These are phyloP conservation scores for Diplodus puntazzo DNA, from an alignment of 2,797 vertebrate species.

Conservation along the genomic window DNA sequence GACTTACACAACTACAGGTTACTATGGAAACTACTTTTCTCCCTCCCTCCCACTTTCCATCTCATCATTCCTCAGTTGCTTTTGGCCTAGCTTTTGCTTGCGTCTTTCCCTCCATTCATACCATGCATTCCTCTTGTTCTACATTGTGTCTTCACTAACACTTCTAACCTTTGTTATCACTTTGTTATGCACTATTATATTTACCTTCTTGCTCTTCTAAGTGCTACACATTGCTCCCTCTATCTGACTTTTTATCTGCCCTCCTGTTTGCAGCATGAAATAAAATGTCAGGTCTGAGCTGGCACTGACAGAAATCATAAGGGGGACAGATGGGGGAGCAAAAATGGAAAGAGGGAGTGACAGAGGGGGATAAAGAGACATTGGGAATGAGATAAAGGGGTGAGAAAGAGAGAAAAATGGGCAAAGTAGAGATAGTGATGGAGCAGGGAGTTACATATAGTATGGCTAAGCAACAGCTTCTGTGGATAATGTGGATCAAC, in stretches of 20 bases:
- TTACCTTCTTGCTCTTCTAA: not conserved
- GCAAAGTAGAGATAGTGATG: not conserved
- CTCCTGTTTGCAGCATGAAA: conserved; percentile 48
- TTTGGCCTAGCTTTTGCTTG: conserved; percentile 24
- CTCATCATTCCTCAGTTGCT: conserved; percentile 27
- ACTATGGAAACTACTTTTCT: conserved; percentile 71
- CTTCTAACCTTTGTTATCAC: conserved; percentile 1
- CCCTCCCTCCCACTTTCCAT: conserved; percentile 18
- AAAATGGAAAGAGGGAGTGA: conserved; percentile 12
- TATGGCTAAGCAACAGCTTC: not conserved
- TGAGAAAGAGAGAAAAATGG: not conserved
- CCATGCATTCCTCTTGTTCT: conserved; percentile 8
- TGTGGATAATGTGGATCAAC: too few relatives aligned
- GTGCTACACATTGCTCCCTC: not conserved
- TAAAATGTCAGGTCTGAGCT: conserved; percentile 62
- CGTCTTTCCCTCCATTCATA: conserved; percentile 22
- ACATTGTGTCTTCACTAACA: conserved; percentile 38
- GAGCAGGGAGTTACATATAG: not conserved
- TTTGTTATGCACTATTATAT: not conserved
- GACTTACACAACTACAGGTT: conserved; percentile 64
- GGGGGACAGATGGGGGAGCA: conserved; percentile 30
- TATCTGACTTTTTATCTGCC: conserved; percentile 38
- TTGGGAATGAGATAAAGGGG: not conserved
- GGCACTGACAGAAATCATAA: conserved; percentile 23
- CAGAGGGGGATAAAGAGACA: not conserved